Percentiles rank a stretch among this genome's conserved stretches.
Evolutionary conservation across 2,888 invertebrate species (phyloP).

Genomic region (Ellobium chinense): DNA sequence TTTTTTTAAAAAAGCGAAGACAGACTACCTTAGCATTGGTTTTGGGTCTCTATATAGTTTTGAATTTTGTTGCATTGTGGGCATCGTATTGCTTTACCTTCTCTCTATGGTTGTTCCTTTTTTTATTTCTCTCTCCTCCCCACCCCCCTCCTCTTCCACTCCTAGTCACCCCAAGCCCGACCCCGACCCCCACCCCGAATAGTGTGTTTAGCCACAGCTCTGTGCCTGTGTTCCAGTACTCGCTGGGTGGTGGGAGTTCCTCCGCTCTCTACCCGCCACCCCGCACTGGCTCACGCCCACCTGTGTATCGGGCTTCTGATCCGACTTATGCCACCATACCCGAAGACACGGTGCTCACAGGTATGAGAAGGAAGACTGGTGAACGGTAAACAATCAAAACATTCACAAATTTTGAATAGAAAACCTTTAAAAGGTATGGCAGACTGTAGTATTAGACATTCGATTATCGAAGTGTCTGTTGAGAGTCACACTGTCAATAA

Average conservation of each 20-base stretch:
- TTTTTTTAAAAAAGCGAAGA: too few species aligned
- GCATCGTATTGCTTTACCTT: background rate
- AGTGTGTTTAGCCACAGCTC: conserved; percentile 5
- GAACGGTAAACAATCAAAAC: too few species aligned
- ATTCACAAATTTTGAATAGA: too few species aligned
- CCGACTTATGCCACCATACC: conserved; percentile 70
- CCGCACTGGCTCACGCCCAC: background rate
- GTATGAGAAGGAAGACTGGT: background rate
- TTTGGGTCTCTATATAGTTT: background rate
- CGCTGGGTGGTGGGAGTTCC: background rate
- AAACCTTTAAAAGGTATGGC: too few species aligned
- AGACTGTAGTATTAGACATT: too few species aligned
- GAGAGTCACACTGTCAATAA: too few species aligned
- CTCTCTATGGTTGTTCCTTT: background rate
- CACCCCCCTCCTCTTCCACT: background rate
- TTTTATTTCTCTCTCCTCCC: background rate
- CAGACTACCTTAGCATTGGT: background rate
- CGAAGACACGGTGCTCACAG: conserved; percentile 53
- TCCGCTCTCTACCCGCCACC: conserved; percentile 2
- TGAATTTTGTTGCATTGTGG: background rate
- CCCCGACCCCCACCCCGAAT: background rate
- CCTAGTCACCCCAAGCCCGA: background rate
- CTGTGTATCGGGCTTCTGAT: conserved; percentile 51
- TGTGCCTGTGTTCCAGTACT: background rate
- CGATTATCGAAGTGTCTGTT: too few species aligned